Evolutionary conservation across 2,888 invertebrate genomes (phyloP), one percentile per base, ranked within the genome.

Genomic region (Parelbella ahira): DNA sequence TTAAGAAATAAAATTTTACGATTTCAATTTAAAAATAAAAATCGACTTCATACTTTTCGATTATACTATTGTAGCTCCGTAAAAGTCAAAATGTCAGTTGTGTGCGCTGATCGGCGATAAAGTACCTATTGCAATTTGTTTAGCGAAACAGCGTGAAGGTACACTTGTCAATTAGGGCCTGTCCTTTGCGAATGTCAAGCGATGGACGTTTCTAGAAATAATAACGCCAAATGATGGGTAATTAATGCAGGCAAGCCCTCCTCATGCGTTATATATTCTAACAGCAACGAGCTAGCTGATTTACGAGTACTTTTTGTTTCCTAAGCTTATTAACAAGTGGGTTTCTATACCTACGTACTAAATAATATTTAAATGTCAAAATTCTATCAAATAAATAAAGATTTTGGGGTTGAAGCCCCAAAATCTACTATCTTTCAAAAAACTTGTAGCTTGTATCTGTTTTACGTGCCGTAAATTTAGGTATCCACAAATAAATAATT

Each of bases 111-210:
- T 39, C 19, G 24, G 12, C 2, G 39, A 39, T 39, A 39, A 39
- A 23, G 39, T 39, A 32, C 19, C 39, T n/a, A 32, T 39, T 12
- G 32, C 32, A 39, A 39, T 39, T 39, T 39, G 39, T 39, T 39
- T 39, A 32, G 39, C 11, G 19, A 37, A 36, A 29, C 37, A 32
- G 19, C 39, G 32, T 12, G 18, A 29, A 23, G 32, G 39, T 11
- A 25, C 32, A 23, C 28, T 39, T 39, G 39, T 39, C 39, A 39
- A 32, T 39, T 39, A 39, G 32, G 25, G 25, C 12, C 13, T 21
- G 32, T 30, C 19, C 8, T 8, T n/a, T 38, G 30, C 10, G 24
- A 27, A n/a, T n/a, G n/a, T n/a, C n/a, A n/a, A n/a, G n/a, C n/a
- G n/a, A n/a, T 20, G 30, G 38, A 38, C 30, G 7, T 37, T 37